Percentiles rank a stretch among this genome's conserved stretches.
These are phyloP conservation scores for Ameiurus melas DNA, from an alignment of 2,113 vertebrate species.

Conservation along the genomic window DNA sequence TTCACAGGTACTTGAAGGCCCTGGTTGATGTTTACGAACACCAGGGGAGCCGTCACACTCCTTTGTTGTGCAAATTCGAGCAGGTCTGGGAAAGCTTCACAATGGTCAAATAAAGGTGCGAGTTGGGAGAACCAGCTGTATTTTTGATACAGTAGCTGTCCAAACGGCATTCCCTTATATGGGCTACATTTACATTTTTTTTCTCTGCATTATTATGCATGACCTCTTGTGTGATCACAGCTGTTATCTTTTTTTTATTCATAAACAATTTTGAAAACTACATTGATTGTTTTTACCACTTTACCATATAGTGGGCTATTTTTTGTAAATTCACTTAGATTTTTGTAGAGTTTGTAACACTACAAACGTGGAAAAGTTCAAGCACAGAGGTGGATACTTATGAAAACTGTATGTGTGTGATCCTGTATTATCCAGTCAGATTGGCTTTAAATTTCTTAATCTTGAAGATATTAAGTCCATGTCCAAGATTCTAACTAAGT, in stretches of 20 bases:
- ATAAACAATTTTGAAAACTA: not conserved
- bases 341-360: not conserved
- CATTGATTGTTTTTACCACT: not conserved
- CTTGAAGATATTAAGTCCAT: not conserved
- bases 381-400: not conserved
- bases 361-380: not conserved
- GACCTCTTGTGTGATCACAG: not conserved
- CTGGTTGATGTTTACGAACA: conserved; percentile 51
- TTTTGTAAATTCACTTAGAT: not conserved
- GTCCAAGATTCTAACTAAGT: not conserved
- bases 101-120: conserved; percentile 3
- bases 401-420: not conserved
- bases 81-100: conserved; percentile 37
- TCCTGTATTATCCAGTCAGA: not conserved
- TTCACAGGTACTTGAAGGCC: conserved; percentile 57
- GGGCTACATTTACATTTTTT: not conserved
- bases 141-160: not conserved
- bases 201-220: not conserved
- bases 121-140: not conserved
- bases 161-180: not conserved
- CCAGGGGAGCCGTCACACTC: conserved; percentile 38
- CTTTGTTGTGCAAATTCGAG: conserved; percentile 54
- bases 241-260: not conserved
- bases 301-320: not conserved
- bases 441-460: not conserved